Evolutionary conservation across 2,888 invertebrate species (phyloP), one percentile per base, ranked within the genome.

Genomic region (Latheticus oryzae): DNA sequence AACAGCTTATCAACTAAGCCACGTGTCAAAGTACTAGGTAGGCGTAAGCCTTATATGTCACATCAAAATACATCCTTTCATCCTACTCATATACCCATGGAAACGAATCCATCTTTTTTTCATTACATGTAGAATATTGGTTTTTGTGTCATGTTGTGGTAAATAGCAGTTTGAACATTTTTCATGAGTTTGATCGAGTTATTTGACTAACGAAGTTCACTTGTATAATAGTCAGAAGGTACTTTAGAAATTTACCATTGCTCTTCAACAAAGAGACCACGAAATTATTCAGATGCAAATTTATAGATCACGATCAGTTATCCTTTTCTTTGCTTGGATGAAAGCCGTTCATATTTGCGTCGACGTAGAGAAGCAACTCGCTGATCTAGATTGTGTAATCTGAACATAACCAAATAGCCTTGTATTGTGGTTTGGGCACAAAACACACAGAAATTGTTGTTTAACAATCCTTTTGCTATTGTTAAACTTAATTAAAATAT

Each of bases 191-290:
- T 9, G n/a, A 26, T 43, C 26, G 8, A 43, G 33, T 11, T 47
- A 23, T 47, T 43, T 43, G 43, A 9, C 30, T 30, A 30, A 43
- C 43, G 28, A 47, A 47, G 23, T 33, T 33, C 15, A 33, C 33
- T 26, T 23, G 33, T 33, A 21, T 26, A 33, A 47, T 21, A 21
- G 32, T 21, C 21, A 13, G 47, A 21, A 32, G 24, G 42, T 33
- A 35, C 26, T 47, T 24, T 52, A 48, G 52, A 53, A 60, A 60
- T 62, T 59, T 59, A 43, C 52, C 30, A 24, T 43, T n/a, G 19
- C 19, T 3, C 55, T 53, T 17, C 53, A 57, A 59, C 53, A 62
- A 62, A 62, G 57, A 33, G 28, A 26, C 50, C 50, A 23, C 54
- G 57, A 38, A 62, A 51, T 47, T 48, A 52, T 48, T 12, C 30